Base-by-base conservation (phyloP, 2,113 vertebrate genomes). In the Petroica traversi region DNA sequence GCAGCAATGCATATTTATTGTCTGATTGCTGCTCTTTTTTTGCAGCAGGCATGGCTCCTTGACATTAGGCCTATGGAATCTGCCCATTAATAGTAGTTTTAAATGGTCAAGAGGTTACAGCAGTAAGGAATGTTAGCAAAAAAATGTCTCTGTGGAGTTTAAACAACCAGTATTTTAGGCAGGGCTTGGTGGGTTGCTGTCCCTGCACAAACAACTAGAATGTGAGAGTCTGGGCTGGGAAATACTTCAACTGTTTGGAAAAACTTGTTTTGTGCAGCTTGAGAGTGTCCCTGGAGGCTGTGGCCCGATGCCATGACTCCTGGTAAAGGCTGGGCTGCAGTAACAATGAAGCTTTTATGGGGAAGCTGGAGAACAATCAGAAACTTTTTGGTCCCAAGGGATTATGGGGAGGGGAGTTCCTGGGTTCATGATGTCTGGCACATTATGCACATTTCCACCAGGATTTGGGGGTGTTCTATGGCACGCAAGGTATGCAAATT, bases 311-410 rank as follows among this genome's bases (percentile, higher is more conserved):
- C 92, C 95, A 95, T 93, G 92, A 81, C 91, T 96, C 92, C 93
- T 96, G 96, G 96, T 96, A 85, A 96, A 96, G 87, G 91, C 93
- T 95, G 96, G 92, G 95, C 97, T 96, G 90, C 95, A 93, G 84
- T 85, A 97, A 97, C 97, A 97, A 97, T 96, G 94, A 93, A 75
- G 89, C 96, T 95, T 96, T 95, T 97, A 96, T 97, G 95, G 95
- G 93, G 94, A 96, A 95, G 93, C 95, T 97, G 92, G 92, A 97
- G 93, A 88, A 87, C 88, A 96, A 95, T 95, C 97, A 95, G 95
- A 94, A 94, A 92, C 40, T 86, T 94, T 91, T 88, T 2, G 9
- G 77, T 96, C 97, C 95, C 58, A 2, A 76, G 97, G 94, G 97
- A 95, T 97, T 93, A 95, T 96, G 96, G 95, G 96, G 94, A 95